phyloP scores from a whole-genome alignment of 2,888 invertebrate species.

The Panopea generosa region DNA sequence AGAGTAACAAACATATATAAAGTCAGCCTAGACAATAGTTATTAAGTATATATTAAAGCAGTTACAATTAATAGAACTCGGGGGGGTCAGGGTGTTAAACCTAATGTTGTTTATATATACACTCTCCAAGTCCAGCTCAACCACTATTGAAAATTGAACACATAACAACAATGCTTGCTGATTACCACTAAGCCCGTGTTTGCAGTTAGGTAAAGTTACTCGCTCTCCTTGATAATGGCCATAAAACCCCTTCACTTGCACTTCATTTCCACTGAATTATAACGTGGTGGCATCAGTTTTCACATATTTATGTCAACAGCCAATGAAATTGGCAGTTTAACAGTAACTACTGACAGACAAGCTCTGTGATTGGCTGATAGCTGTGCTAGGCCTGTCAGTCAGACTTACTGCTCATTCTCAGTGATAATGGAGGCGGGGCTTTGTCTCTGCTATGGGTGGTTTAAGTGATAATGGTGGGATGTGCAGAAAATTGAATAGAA shows the following conservation, averaged over 20 bases:
- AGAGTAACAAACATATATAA: no score
- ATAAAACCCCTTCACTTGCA: conserved; percentile 16
- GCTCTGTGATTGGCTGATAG: conserved; percentile 24
- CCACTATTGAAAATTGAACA: no score
- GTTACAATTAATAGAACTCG: no score
- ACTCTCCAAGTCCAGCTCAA: no score
- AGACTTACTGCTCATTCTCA: conserved; percentile 5
- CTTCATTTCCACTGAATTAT: conserved; percentile 24
- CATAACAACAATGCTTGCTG: not conserved
- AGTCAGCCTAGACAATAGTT: no score
- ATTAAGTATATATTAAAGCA: no score
- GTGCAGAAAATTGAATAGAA: not conserved
- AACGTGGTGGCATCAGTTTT: conserved; percentile 36
- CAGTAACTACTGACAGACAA: not conserved
- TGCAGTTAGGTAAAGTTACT: not conserved
- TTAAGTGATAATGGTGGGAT: not conserved
- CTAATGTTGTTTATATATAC: no score
- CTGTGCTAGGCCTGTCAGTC: conserved; percentile 17
- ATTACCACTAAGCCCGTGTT: not conserved
- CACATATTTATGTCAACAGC: not conserved
- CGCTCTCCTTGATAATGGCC: not conserved
- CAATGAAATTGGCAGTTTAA: not conserved
- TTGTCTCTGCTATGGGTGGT: not conserved
- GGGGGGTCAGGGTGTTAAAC: no score
- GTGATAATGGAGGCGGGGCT: conserved; percentile 4